Conservation (phyloP, 2,797 vertebrate genomes). For the Helostoma temminkii region DNA sequence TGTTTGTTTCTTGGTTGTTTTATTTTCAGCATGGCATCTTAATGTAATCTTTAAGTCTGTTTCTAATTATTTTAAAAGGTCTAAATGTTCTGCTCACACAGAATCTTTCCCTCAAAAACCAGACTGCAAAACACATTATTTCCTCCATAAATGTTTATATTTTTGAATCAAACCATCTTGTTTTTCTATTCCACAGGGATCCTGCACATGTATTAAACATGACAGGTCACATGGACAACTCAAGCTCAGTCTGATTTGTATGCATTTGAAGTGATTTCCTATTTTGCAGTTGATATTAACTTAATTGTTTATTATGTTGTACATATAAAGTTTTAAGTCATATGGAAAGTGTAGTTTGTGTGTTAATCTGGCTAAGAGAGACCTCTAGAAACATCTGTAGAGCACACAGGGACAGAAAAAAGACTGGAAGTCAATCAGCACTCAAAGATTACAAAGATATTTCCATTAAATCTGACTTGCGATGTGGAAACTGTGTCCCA, state of each 20-base stretch:
- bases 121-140: constrained; percentile 7
- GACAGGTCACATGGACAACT: constrained; percentile 9
- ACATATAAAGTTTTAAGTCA: constrained; percentile 20
- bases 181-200: not conserved
- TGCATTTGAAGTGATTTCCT: constrained; percentile 10
- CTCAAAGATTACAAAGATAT: constrained; percentile 27
- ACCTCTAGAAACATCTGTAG: constrained; percentile 19
- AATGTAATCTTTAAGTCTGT: not conserved
- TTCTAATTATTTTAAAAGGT: not conserved
- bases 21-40: not conserved
- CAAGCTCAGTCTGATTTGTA: constrained; percentile 19
- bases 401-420: constrained; percentile 6
- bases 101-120: not conserved
- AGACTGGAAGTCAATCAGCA: constrained; percentile 20
- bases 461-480: constrained; percentile 34
- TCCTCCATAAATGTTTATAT: constrained; percentile 31
- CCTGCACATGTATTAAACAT: constrained; percentile 1
- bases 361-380: constrained; percentile 17
- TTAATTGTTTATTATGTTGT: constrained; percentile 7
- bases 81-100: not conserved
- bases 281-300: not conserved
- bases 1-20: too few relatives aligned
- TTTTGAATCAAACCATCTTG: not conserved
- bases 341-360: constrained; percentile 14
- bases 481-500: constrained; percentile 40